Conservation (phyloP, 1,140 invertebrate species). For the Aphidius ervi region DNA sequence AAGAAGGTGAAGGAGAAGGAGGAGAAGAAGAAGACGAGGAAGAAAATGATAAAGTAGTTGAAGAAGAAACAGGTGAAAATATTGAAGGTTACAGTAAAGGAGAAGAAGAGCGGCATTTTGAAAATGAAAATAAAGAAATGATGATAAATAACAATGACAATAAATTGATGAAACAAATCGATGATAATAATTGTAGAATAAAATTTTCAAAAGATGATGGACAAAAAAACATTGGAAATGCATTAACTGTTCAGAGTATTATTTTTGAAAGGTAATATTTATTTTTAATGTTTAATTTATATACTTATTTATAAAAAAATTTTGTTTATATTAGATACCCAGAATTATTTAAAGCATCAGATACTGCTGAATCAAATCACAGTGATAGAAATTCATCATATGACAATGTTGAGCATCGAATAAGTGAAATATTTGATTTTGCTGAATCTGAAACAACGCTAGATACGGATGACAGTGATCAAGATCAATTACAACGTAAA, state of each 20-base stretch:
- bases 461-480: slow-evolving; percentile 48
- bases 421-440: no score
- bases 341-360: slow-evolving; percentile 45
- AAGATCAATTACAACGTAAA: slow-evolving; percentile 55
- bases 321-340: slow-evolving; percentile 38
- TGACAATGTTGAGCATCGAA: slow-evolving; percentile 63
- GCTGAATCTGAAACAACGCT: slow-evolving; percentile 42
- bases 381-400: slow-evolving; percentile 67
- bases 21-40: slow-evolving; percentile 31
- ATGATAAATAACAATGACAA: slow-evolving; percentile 53
- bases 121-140: slow-evolving; percentile 39
- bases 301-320: not conserved
- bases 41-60: slow-evolving; percentile 34
- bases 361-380: slow-evolving; percentile 44
- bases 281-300: not conserved
- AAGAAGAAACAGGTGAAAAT: slow-evolving; percentile 26
- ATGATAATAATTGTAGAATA: slow-evolving; percentile 43
- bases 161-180: slow-evolving; percentile 42
- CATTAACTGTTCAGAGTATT: slow-evolving; percentile 68
- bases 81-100: slow-evolving; percentile 25
- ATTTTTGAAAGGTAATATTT: slow-evolving; percentile 63
- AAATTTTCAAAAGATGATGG: slow-evolving; percentile 50
- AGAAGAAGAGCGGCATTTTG: slow-evolving; percentile 18
- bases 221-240: slow-evolving; percentile 50
- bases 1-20: slow-evolving; percentile 28